Percentiles rank a stretch among this genome's conserved stretches.
Conservation (phyloP, 2,888 invertebrate genomes). For the Lamellibrachia satsuma region DNA sequence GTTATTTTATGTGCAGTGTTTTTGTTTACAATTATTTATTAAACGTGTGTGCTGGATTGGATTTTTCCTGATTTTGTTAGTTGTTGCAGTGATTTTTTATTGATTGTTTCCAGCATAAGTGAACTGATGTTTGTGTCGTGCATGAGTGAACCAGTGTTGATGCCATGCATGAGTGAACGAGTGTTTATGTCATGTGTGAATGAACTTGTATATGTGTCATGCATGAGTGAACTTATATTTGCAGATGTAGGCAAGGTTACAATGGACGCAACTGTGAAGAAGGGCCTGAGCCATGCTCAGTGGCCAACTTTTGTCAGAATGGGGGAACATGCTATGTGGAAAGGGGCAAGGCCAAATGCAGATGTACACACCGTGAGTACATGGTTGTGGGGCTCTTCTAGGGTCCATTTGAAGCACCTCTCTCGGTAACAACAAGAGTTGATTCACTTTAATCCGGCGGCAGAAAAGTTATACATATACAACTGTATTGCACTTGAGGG, state of each 20-base stretch:
- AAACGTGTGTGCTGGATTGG: background rate
- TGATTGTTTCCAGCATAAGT: background rate
- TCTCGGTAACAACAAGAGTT: background rate
- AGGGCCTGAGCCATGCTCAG: background rate
- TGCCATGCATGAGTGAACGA: too few relatives aligned
- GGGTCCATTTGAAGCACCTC: background rate
- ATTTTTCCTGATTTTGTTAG: background rate
- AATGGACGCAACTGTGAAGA: background rate
- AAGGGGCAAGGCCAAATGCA: background rate
- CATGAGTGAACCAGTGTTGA: too few relatives aligned
- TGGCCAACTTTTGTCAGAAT: conserved; percentile 9
- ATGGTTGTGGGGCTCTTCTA: background rate
- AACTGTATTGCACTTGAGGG: background rate
- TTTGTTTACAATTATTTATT: background rate
- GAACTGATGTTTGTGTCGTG: too few relatives aligned
- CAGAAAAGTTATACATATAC: background rate
- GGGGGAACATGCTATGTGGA: background rate
- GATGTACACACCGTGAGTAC: background rate
- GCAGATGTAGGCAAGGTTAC: background rate
- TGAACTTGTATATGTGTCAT: background rate
- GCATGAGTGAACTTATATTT: background rate
- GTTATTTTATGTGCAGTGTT: background rate
- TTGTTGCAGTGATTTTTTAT: background rate
- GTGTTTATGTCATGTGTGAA: too few relatives aligned
- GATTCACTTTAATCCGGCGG: background rate